These are phyloP conservation scores for Boleophthalmus pectinirostris DNA, from an alignment of 2,113 vertebrate species.

Conservation along the genomic window DNA sequence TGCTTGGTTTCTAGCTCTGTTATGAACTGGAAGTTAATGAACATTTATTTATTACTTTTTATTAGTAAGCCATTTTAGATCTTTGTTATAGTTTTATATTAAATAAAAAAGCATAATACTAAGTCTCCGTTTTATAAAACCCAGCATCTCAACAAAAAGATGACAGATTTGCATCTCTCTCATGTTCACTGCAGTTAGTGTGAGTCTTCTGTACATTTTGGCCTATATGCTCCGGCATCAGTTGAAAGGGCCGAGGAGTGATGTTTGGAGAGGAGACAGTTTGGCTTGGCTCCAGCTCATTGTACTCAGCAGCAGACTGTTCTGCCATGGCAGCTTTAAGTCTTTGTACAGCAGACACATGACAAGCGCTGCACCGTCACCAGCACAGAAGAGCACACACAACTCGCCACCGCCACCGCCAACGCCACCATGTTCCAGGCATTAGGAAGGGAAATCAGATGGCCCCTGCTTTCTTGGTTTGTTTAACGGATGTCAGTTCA, in stretches of 20 bases:
- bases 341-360: slow-evolving; percentile 59
- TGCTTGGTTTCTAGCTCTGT: too few species aligned
- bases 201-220: slow-evolving; percentile 39
- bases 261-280: slow-evolving; percentile 72
- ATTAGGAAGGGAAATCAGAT: slow-evolving; percentile 57
- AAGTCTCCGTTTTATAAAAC: too few species aligned
- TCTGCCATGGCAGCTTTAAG: slow-evolving; percentile 59
- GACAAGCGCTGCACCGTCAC: slow-evolving; percentile 52
- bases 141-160: too few species aligned
- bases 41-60: too few species aligned
- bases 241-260: slow-evolving; percentile 62
- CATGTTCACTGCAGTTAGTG: slow-evolving; percentile 38
- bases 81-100: too few species aligned
- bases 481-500: not conserved
- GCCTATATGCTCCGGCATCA: slow-evolving; percentile 33
- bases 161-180: slow-evolving; percentile 1
- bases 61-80: too few species aligned
- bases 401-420: slow-evolving; percentile 29
- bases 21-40: too few species aligned
- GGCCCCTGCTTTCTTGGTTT: slow-evolving; percentile 40
- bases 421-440: slow-evolving; percentile 48
- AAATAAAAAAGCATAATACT: too few species aligned
- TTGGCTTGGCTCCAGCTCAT: slow-evolving; percentile 77
- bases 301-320: slow-evolving; percentile 71
- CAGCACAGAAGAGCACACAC: slow-evolving; percentile 45